Base-by-base conservation (phyloP, 2,888 invertebrate species). In the Andricus quercusramuli region DNA sequence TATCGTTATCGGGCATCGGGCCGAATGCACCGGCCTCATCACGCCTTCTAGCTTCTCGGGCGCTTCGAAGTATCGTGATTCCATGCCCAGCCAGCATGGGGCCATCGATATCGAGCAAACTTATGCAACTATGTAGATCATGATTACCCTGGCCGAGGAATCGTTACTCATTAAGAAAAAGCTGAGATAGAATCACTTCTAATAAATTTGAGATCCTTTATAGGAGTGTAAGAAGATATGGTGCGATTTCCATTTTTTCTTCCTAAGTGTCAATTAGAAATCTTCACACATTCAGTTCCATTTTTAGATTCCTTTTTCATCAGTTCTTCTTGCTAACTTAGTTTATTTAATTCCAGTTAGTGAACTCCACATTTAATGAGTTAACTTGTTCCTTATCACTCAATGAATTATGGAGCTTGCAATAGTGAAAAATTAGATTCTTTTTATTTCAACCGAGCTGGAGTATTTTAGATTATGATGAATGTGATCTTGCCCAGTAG, bases 111-210 rank as follows among this genome's bases (percentile, higher is more conserved):
- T 70, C 68, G 47, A 68, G 68, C 68, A 47, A 68, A 68, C 47
- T 70, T 70, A 70, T 70, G 68, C 68, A 70, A 70, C 68, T 51
- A 70, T 70, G 68, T 70, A 70, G 47, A 70, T 70, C 68, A 47
- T 22, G 68, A 70, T 70, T 70, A 70, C 47, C 68, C 47, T 44
- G 68, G 29, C 29, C 68, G 68, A 70, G 68, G 68, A 70, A 70
- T 70, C 68, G 68, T 70, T 70, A 70, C 68, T 70, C 68, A 70
- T 70, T 70, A 70, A 70, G 68, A 9, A 47, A 70, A 70, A 51
- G 47, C 47, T 44, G 17, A 70, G 68, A 70, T 70, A 70, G 29
- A 70, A 70, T 70, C 68, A 70, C 68, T 47, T 70, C 25, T 47
- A 70, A 70, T 70, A 70, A 70, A 70, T 70, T 44, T 22, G 47